phyloP scores from a whole-genome alignment of 2,797 vertebrate genomes.

The Microctenopoma stevenorrisi region DNA sequence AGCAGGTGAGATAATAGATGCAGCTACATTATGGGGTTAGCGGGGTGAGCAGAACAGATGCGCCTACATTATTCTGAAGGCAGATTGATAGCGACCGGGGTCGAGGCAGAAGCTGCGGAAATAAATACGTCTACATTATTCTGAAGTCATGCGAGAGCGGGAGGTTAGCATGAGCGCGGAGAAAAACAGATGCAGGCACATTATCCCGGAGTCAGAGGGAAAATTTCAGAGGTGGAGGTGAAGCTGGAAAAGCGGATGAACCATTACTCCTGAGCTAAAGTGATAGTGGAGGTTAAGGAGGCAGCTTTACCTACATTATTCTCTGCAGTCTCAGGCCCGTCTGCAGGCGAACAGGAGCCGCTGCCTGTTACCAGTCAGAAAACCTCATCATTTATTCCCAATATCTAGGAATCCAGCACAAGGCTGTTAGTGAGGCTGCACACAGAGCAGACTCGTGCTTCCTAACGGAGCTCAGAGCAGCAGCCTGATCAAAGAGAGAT shows the following conservation, averaged over 20 bases:
- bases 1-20: conserved; percentile 68
- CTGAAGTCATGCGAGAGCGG: conserved; percentile 37
- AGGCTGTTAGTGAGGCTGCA: too few relatives aligned
- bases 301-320: conserved; percentile 46
- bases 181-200: conserved; percentile 54
- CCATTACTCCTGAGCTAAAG: conserved; percentile 57
- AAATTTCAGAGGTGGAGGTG: conserved; percentile 59
- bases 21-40: conserved; percentile 71
- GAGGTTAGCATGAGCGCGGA: conserved; percentile 40
- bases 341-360: too few relatives aligned
- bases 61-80: conserved; percentile 60
- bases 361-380: too few relatives aligned
- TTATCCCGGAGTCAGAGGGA: conserved; percentile 53
- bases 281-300: conserved; percentile 54
- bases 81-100: conserved; percentile 56
- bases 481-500: too few relatives aligned
- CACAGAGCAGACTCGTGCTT: too few relatives aligned
- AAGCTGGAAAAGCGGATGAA: conserved; percentile 44
- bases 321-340: too few relatives aligned
- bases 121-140: conserved; percentile 67
- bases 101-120: conserved; percentile 12
- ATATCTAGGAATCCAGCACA: too few relatives aligned
- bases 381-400: too few relatives aligned
- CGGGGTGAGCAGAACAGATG: conserved; percentile 60
- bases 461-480: too few relatives aligned